These are phyloP conservation scores for Conger conger DNA, from an alignment of 2,113 vertebrate genomes.

Conservation along the genomic window DNA sequence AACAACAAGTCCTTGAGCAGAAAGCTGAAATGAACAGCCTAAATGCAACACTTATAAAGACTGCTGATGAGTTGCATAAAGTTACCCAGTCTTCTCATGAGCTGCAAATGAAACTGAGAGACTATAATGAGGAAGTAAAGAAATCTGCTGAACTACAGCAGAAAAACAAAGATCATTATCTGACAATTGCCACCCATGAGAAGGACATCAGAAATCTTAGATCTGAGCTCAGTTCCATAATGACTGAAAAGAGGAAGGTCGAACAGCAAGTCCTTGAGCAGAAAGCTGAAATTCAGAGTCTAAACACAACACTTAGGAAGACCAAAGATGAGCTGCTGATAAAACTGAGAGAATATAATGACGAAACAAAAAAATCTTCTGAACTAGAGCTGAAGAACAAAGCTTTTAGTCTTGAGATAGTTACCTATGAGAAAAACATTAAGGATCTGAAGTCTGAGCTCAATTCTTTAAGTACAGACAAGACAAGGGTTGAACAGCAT, in stretches of 20 bases:
- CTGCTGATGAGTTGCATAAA: no score
- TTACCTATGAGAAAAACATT: slow-evolving; percentile 67
- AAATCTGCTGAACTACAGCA: no score
- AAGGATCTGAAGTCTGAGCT: slow-evolving; percentile 75
- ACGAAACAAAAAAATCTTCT: slow-evolving; percentile 65
- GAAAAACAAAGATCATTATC: no score
- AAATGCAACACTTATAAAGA: slow-evolving; percentile 47
- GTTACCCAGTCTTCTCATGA: no score
- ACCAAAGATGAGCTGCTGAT: not conserved
- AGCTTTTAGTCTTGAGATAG: not conserved
- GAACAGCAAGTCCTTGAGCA: slow-evolving; percentile 45
- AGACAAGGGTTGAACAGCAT: slow-evolving; percentile 80
- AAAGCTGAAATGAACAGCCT: slow-evolving; percentile 71
- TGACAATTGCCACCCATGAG: slow-evolving; percentile 45
- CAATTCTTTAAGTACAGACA: slow-evolving; percentile 69
- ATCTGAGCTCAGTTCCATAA: no score
- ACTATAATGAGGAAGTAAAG: no score
- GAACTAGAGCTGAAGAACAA: not conserved
- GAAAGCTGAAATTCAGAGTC: slow-evolving; percentile 67
- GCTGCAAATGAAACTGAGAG: slow-evolving; percentile 30
- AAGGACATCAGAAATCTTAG: slow-evolving; percentile 43
- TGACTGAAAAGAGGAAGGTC: no score
- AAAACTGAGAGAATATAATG: slow-evolving; percentile 67
- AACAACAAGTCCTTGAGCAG: slow-evolving; percentile 22
- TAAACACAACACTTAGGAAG: slow-evolving; percentile 40